Conservation (phyloP, 1,140 invertebrate species). For the Drosophila serrata region DNA sequence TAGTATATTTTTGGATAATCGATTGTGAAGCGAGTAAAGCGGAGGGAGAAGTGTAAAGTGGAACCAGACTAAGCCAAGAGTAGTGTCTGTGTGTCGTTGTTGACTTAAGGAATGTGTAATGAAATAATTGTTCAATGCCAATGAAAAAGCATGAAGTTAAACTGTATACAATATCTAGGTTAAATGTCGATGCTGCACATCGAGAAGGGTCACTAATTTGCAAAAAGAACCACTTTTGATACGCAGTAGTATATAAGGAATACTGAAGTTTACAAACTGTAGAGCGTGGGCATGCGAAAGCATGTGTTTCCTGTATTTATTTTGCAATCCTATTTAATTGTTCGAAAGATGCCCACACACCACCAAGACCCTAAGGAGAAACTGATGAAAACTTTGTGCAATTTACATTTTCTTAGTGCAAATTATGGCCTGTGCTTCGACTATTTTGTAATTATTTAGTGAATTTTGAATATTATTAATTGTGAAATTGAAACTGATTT, state of each 20-base stretch:
- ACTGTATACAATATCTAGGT: conserved; percentile 64
- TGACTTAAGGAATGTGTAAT: conserved; percentile 71
- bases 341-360: conserved; percentile 42
- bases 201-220: conserved; percentile 37
- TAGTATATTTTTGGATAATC: conserved; percentile 78
- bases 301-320: conserved; percentile 64
- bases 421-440: conserved; percentile 56
- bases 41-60: conserved; percentile 22
- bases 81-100: conserved; percentile 49
- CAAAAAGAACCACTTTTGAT: conserved; percentile 71
- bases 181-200: conserved; percentile 64
- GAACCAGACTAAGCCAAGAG: conserved; percentile 56
- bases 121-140: conserved; percentile 66
- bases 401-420: conserved; percentile 66
- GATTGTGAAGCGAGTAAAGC: conserved; percentile 51
- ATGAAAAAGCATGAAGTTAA: conserved; percentile 59
- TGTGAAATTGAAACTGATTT: conserved; percentile 67
- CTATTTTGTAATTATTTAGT: conserved; percentile 69
- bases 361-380: conserved; percentile 24
- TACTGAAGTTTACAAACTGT: conserved; percentile 43
- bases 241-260: conserved; percentile 53
- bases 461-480: conserved; percentile 71
- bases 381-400: conserved; percentile 55
- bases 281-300: conserved; percentile 36
- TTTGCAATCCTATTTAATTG: conserved; percentile 61